Base-by-base conservation (phyloP, 2,888 invertebrate species). In the Philereme vetulata region DNA sequence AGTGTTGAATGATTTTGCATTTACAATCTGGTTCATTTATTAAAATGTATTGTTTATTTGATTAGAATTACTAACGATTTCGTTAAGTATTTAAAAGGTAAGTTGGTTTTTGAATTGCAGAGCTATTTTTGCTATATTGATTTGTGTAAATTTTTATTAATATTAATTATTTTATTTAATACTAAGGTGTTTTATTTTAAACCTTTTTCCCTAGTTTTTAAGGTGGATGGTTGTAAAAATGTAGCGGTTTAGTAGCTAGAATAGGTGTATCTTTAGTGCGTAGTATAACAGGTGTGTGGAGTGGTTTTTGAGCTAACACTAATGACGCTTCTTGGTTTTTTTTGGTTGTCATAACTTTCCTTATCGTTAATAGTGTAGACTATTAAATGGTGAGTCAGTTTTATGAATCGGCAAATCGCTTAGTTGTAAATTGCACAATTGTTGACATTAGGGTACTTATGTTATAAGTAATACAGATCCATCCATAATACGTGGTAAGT, bases 171-270 rank as follows among this genome's bases (percentile, higher is more conserved):
- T 53, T 54, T 40, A 46, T 36, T 46, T 11, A 35, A 53, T 55
- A 53, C 38, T 51, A 56, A 62, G 46, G 53, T 60, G 64, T 68
- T 70, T 71, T 68, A 67, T 65, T 64, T 66, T 61, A 60, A 63
- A 66, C 67, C 67, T 60, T 48, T 59, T 62, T 60, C 68, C 64
- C 57, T 65, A 62, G 35, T 48, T 48, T 21, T 59, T 57, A 58
- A 61, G 70, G 70, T 70, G 66, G 63, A 59, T 68, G 72, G 72
- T 64, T 70, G 62, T 50, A 43, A 50, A 60, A 7, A 55, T 59
- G 38, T 60, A 45, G 51, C 21, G 8, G 44, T 56, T 45, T 52
- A 50, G 56, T 61, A 61, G 60, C 34, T 38, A 21, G 46, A 7
- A 46, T 57, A 21, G 8, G 49, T 32, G 51, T 53, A 46, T 35